Evolutionary conservation across 2,888 invertebrate species (phyloP).

Genomic region (Drosophila antonietae): DNA sequence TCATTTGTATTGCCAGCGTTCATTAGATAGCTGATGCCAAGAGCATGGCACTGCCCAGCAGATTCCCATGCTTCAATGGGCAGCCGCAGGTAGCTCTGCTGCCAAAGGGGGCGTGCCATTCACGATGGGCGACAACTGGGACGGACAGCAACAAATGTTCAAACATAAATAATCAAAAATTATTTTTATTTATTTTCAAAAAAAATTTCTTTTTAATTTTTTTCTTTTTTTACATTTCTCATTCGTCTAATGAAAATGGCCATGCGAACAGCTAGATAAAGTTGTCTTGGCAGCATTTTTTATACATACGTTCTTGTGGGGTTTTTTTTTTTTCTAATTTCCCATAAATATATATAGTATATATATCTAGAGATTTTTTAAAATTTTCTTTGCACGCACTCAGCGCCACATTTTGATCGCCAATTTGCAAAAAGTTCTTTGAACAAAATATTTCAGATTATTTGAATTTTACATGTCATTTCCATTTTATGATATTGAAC

Average conservation of each 20-base stretch:
- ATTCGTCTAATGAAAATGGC: slow-evolving; percentile 24
- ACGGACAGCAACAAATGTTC: slow-evolving; percentile 77
- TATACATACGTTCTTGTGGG: slow-evolving; percentile 40
- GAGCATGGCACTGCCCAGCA: slow-evolving; percentile 45
- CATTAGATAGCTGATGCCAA: slow-evolving; percentile 72
- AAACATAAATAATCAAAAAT: slow-evolving; percentile 73
- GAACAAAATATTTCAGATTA: slow-evolving; percentile 45
- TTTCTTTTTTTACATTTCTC: not conserved
- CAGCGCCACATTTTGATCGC: slow-evolving; percentile 63
- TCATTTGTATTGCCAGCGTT: slow-evolving; percentile 77
- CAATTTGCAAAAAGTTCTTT: slow-evolving; percentile 63
- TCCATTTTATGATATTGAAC: slow-evolving; percentile 46
- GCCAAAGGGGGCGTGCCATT: not conserved
- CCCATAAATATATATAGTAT: not conserved
- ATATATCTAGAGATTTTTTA: not conserved
- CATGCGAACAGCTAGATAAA: slow-evolving; percentile 44
- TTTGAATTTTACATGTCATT: slow-evolving; percentile 69
- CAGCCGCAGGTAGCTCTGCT: slow-evolving; percentile 50
- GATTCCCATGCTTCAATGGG: slow-evolving; percentile 71
- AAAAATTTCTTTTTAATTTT: not conserved
- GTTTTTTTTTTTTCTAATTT: not conserved
- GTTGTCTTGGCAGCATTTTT: slow-evolving; percentile 66
- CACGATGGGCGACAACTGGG: slow-evolving; percentile 9
- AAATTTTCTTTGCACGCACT: slow-evolving; percentile 41
- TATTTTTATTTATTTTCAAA: slow-evolving; percentile 7